Conservation (phyloP, 2,113 vertebrate genomes). For the Oceanites oceanicus region DNA sequence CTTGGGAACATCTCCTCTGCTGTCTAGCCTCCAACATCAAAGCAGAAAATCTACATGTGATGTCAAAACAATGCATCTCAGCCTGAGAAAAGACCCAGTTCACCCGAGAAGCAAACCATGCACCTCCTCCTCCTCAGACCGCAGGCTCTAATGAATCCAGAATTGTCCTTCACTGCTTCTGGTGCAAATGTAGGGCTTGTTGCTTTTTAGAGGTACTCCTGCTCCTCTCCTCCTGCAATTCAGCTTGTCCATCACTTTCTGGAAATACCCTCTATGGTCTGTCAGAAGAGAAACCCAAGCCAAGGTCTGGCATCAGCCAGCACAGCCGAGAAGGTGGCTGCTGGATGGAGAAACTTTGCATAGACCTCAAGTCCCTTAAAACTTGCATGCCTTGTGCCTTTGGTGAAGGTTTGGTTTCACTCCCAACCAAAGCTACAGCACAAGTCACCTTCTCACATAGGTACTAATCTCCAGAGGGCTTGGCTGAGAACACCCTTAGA, state of each 20-base stretch:
- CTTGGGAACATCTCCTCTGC: background rate
- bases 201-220: background rate
- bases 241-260: background rate
- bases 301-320: background rate
- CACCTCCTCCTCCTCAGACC: background rate
- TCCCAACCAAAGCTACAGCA: background rate
- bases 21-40: background rate
- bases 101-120: background rate
- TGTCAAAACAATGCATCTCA: background rate
- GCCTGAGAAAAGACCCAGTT: background rate
- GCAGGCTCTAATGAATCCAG: background rate
- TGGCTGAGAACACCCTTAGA: background rate
- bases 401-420: background rate
- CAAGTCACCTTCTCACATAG: background rate
- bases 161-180: background rate
- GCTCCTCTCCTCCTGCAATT: background rate
- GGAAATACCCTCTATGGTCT: background rate
- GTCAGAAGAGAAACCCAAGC: background rate
- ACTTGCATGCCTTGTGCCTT: background rate
- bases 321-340: background rate
- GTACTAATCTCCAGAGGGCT: background rate
- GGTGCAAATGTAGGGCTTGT: background rate
- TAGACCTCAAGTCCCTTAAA: background rate
- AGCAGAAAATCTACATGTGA: background rate
- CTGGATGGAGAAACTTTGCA: background rate